Conservation (phyloP, 2,888 invertebrate genomes). For the Atrina japonica region DNA sequence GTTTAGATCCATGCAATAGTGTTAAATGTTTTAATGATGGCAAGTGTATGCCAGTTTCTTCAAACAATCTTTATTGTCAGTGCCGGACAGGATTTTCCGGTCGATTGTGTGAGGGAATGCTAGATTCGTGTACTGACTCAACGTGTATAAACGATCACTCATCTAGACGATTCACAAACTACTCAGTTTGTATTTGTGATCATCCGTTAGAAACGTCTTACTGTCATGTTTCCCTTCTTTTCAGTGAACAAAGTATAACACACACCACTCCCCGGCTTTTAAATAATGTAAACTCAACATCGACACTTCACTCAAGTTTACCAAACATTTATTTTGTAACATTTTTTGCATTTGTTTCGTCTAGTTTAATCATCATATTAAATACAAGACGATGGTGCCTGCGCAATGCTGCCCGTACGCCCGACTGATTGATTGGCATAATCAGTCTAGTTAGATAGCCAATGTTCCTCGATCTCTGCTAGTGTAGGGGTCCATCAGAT, state of each 20-base stretch:
- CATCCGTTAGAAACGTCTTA: constrained; percentile 49
- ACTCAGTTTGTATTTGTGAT: too few species aligned
- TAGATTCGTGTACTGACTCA: too few species aligned
- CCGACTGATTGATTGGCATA: too few species aligned
- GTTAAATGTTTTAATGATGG: constrained; percentile 42
- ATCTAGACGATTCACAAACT: too few species aligned
- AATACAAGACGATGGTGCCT: constrained; percentile 6
- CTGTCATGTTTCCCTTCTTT: constrained; percentile 49
- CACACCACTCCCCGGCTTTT: neutral
- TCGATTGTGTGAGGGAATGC: constrained; percentile 50
- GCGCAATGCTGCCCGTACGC: neutral
- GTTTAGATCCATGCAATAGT: constrained; percentile 38
- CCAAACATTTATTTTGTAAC: neutral
- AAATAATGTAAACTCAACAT: constrained; percentile 6
- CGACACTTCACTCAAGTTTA: neutral
- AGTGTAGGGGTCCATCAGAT: too few species aligned
- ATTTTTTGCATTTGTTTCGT: neutral
- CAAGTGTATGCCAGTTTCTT: constrained; percentile 19
- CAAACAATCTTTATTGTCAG: constrained; percentile 64
- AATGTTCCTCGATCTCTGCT: too few species aligned
- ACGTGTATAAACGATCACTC: too few species aligned
- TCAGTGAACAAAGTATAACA: constrained; percentile 30
- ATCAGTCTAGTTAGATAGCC: too few species aligned
- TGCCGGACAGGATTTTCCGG: constrained; percentile 64
- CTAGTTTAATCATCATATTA: neutral